Conservation (phyloP, 2,113 vertebrate species). For the Neomonachus schauinslandi region DNA sequence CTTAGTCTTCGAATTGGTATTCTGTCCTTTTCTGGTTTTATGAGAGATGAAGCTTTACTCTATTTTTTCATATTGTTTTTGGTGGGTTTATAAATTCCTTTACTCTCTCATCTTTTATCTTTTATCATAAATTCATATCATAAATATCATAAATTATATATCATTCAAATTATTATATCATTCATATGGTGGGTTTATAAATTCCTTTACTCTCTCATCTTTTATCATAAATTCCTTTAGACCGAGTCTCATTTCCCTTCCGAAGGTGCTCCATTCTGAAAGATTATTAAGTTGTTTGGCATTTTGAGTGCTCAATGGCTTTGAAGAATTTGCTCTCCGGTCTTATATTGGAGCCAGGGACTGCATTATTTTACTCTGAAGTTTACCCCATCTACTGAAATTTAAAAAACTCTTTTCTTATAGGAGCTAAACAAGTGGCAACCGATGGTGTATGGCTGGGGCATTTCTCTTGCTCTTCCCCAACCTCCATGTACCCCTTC, state of each 20-base stretch:
- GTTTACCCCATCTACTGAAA: background rate
- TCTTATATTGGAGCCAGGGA: background rate
- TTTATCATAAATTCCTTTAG: slow-evolving; percentile 57
- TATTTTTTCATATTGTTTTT: background rate
- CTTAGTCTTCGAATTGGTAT: background rate
- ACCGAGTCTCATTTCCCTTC: slow-evolving; percentile 37
- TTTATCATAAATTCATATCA: too few species aligned
- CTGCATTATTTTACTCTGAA: background rate
- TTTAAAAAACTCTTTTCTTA: background rate
- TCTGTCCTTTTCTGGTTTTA: background rate
- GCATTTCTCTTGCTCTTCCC: background rate
- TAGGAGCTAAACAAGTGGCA: background rate
- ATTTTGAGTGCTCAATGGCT: slow-evolving; percentile 28
- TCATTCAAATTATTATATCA: too few species aligned
- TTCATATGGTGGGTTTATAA: background rate
- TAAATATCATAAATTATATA: too few species aligned
- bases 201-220: background rate
- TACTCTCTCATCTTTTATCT: background rate
- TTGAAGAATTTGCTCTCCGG: background rate
- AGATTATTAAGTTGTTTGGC: background rate
- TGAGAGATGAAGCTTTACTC: background rate
- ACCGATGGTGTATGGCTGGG: accelerated
- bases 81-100: background rate
- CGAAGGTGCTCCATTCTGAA: slow-evolving; percentile 12
- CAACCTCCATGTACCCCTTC: background rate